Conservation (phyloP, 2,797 vertebrate species). For the Peromyscus eremicus region DNA sequence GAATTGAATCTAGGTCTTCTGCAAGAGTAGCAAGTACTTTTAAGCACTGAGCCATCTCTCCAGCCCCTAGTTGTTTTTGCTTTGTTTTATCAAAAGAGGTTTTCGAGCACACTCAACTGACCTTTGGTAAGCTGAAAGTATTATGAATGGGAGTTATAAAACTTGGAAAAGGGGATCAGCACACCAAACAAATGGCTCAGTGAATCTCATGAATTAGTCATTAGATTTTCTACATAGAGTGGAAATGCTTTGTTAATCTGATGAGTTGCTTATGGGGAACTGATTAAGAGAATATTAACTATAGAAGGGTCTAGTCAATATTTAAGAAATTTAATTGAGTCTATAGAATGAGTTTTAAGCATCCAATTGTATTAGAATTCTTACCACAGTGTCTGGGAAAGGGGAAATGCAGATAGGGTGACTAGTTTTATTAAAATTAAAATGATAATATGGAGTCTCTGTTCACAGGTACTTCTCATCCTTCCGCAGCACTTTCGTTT, state of each 20-base stretch:
- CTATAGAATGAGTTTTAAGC: not conserved
- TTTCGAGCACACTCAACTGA: not conserved
- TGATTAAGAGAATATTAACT: constrained; percentile 34
- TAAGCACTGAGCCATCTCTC: not conserved
- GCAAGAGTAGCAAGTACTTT: no score
- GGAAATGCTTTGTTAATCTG: not conserved
- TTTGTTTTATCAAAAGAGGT: not conserved
- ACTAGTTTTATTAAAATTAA: constrained; percentile 54
- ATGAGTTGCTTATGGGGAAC: constrained; percentile 13
- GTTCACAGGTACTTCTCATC: not conserved
- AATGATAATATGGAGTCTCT: constrained; percentile 27
- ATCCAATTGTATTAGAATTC: constrained; percentile 1
- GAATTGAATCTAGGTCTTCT: not conserved
- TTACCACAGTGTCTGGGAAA: constrained; percentile 28
- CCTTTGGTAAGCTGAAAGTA: constrained; percentile 47
- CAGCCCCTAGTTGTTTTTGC: not conserved
- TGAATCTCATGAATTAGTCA: not conserved
- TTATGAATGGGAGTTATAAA: not conserved
- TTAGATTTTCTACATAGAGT: not conserved
- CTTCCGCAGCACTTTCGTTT: constrained; percentile 9
- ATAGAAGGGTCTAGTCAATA: constrained; percentile 8
- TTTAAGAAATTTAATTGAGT: constrained; percentile 52
- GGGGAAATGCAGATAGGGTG: not conserved
- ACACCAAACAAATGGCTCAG: not conserved
- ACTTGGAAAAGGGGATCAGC: not conserved